A percentile compares a stretch with the other conserved stretches of the same genome.
These are phyloP conservation scores for Hydrophis major DNA, from an alignment of 2,797 vertebrate species.

Conservation along the genomic window DNA sequence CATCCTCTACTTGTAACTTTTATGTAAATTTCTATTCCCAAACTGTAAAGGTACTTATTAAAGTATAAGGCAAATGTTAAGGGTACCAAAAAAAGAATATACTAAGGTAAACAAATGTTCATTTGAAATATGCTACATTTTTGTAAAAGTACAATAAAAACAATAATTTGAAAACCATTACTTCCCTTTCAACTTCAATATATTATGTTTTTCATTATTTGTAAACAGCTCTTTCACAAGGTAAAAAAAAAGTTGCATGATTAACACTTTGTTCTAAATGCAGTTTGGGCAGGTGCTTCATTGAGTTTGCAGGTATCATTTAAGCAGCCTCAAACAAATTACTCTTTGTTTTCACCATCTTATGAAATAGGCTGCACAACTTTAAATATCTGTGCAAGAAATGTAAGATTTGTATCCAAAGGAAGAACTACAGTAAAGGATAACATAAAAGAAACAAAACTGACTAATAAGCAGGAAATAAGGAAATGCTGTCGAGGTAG, in stretches of 20 bases:
- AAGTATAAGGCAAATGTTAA: conserved; percentile 65
- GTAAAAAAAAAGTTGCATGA: conserved; percentile 61
- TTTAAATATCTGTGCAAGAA: conserved; percentile 14
- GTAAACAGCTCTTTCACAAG: conserved; percentile 69
- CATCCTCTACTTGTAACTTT: conserved; percentile 34
- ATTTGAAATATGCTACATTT: conserved; percentile 59
- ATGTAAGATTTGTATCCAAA: not conserved
- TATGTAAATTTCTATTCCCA: conserved; percentile 22
- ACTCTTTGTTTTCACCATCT: not conserved
- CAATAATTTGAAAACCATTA: conserved; percentile 56
- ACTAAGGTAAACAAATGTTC: conserved; percentile 57
- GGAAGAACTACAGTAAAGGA: not conserved
- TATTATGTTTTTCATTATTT: conserved; percentile 67
- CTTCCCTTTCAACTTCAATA: conserved; percentile 61
- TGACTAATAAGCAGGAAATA: not conserved
- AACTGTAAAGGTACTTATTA: conserved; percentile 50
- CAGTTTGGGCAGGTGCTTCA: conserved; percentile 55
- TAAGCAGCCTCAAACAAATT: not conserved
- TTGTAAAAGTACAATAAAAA: conserved; percentile 59
- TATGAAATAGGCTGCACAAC: not conserved
- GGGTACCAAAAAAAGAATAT: conserved; percentile 45
- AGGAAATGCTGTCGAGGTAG: not conserved
- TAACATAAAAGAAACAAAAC: not conserved
- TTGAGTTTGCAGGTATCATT: conserved; percentile 30
- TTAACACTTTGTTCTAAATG: conserved; percentile 57